These are phyloP conservation scores for Rhimphoctona megacephalus DNA, from an alignment of 2,888 invertebrate species.

Conservation along the genomic window DNA sequence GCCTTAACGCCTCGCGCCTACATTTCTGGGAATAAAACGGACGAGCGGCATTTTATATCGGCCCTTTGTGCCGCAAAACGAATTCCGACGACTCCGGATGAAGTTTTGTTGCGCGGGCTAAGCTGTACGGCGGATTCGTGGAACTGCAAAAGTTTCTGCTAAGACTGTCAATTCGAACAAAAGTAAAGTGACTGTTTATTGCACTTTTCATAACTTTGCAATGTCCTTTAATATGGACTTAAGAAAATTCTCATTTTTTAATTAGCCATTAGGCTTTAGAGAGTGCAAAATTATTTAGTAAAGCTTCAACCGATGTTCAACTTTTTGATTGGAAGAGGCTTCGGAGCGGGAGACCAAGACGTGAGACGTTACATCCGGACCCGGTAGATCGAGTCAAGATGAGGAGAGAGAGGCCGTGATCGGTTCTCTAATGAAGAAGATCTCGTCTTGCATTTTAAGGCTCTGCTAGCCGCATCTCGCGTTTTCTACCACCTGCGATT, in stretches of 20 bases:
- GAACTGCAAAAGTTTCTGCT: neutral
- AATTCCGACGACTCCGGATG: constrained; percentile 63
- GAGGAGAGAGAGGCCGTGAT: constrained; percentile 76
- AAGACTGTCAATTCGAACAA: neutral
- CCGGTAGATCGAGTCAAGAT: constrained; percentile 79
- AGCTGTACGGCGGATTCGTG: neutral
- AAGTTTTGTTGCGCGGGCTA: constrained; percentile 8
- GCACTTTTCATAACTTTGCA: neutral
- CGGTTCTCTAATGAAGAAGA: constrained; percentile 79
- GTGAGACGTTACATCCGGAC: constrained; percentile 78
- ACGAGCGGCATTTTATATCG: constrained; percentile 62
- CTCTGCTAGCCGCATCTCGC: neutral
- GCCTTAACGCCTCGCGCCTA: constrained; percentile 32
- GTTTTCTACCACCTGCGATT: constrained; percentile 8
- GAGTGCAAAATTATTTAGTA: neutral
- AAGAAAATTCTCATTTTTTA: neutral
- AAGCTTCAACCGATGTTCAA: neutral
- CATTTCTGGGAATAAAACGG: constrained; percentile 65
- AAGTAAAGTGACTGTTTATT: neutral
- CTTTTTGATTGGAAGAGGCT: neutral
- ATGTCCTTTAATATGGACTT: neutral
- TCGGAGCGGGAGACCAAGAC: constrained; percentile 46
- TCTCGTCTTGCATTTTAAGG: constrained; percentile 77
- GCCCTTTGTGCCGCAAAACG: constrained; percentile 64
- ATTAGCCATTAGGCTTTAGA: too few species aligned